Conservation (phyloP, 2,888 invertebrate species). For the Meloe dianella region DNA sequence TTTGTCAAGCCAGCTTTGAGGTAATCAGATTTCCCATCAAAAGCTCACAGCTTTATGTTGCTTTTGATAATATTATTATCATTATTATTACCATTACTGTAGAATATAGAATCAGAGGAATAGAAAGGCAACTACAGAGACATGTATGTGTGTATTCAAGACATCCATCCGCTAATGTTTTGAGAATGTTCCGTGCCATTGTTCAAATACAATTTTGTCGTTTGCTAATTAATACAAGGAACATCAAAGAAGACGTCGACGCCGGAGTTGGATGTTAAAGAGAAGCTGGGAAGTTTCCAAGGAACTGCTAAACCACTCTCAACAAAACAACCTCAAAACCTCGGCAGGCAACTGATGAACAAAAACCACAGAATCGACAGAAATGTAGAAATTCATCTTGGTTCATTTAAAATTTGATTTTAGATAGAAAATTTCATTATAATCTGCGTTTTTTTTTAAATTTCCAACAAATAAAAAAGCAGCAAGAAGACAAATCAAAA, state of each 20-base stretch:
- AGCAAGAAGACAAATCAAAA: background rate
- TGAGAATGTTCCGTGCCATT: constrained; percentile 53
- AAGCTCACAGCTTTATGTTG: background rate
- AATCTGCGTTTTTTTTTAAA: background rate
- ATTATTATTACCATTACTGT: constrained; percentile 4
- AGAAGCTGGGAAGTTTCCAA: constrained; percentile 49
- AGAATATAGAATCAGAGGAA: background rate
- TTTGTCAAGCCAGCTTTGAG: background rate
- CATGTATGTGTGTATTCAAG: background rate
- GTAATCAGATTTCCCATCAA: constrained; percentile 3
- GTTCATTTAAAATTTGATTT: background rate
- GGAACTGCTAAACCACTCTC: constrained; percentile 12
- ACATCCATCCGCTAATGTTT: constrained; percentile 20
- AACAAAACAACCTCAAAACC: constrained; percentile 31
- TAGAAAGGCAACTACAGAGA: background rate
- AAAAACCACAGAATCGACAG: constrained; percentile 10
- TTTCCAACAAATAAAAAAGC: background rate
- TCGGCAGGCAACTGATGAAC: constrained; percentile 17
- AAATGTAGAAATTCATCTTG: background rate
- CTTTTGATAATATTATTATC: constrained; percentile 6
- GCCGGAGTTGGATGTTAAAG: constrained; percentile 61
- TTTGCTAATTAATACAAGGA: constrained; percentile 66
- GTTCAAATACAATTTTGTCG: constrained; percentile 69
- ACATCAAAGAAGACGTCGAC: constrained; percentile 64
- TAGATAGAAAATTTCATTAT: background rate